Base-by-base conservation (phyloP, 2,113 vertebrate genomes). In the Cottus gobio region DNA sequence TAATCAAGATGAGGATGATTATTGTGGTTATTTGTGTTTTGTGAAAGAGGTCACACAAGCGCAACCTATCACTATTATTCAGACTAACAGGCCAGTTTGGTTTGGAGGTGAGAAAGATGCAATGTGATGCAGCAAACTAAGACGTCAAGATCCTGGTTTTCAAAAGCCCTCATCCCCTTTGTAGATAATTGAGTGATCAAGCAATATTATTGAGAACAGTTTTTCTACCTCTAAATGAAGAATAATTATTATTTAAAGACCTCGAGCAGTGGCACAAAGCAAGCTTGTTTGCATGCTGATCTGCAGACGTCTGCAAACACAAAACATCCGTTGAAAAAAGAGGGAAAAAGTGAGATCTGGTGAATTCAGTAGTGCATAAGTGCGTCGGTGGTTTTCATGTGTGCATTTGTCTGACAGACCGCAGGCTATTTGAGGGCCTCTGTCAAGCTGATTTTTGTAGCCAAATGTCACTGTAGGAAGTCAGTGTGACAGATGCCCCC, bases 371-470 rank as follows among this genome's bases (percentile, higher is more conserved):
- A 10, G 22, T 65, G 73, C 22, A 12, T 62, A 56, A 77, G 71
- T 72, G 62, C 67, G 48, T 79, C 26, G 57, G 22, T 24, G 61
- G 46, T 37, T 46, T 56, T 61, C 73, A 37, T 56, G 65, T 79
- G 75, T 71, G 74, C n/a, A 24, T 77, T 81, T 73, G 77, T 85
- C 52, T 77, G 76, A 82, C 75, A 65, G 69, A 72, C 79, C 37
- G 16, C 60, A 34, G 84, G 85, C 87, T 85, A 74, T 89, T 79
- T 52, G 79, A 85, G 74, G 81, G 78, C 64, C 84, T 80, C 82
- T 89, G 89, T 92, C 91, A 89, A 77, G 77, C 80, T 83, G 81
- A 79, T 89, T 92, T 89, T 87, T 83, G 89, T 87, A 85, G 86
- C 76, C 73, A 86, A 89, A 91, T 87, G 86, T 93, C 89, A 92